Evolutionary conservation across 2,888 invertebrate species (phyloP).

Genomic region (Drosophila anomelani): DNA sequence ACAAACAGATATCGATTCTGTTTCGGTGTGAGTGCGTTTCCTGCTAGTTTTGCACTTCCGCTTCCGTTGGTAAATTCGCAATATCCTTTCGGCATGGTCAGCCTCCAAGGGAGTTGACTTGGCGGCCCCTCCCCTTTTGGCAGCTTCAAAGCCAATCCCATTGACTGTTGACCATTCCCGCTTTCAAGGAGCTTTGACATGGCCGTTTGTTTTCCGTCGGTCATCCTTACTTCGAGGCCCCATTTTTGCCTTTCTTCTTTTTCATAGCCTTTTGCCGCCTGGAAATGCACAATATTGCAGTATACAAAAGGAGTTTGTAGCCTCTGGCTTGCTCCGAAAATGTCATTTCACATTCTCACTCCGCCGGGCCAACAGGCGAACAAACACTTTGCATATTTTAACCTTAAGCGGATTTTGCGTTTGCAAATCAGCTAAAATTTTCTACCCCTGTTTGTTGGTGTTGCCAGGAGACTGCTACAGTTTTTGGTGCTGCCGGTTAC

Average conservation of each 20-base stretch:
- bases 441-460: slow-evolving; percentile 13
- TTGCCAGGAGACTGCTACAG: slow-evolving; percentile 1
- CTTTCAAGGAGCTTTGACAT: slow-evolving; percentile 24
- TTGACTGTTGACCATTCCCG: slow-evolving; percentile 21
- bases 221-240: slow-evolving; percentile 10
- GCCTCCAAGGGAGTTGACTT: slow-evolving; percentile 12
- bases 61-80: slow-evolving; percentile 70
- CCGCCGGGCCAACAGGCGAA: slow-evolving; percentile 25
- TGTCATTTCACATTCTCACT: slow-evolving; percentile 42
- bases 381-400: slow-evolving; percentile 57
- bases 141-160: slow-evolving; percentile 13
- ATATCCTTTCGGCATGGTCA: slow-evolving; percentile 53
- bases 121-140: slow-evolving; percentile 1
- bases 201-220: slow-evolving; percentile 28
- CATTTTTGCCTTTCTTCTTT: not conserved
- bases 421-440: slow-evolving; percentile 52
- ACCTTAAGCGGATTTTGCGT: slow-evolving; percentile 55
- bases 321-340: slow-evolving; percentile 33
- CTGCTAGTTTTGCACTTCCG: slow-evolving; percentile 61
- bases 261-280: not conserved
- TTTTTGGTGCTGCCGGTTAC: slow-evolving; percentile 21
- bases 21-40: slow-evolving; percentile 44
- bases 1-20: slow-evolving; percentile 60
- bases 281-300: slow-evolving; percentile 40
- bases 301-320: slow-evolving; percentile 26